phyloP scores from a whole-genome alignment of 2,888 invertebrate genomes.

The Frankliniella intonsa region DNA sequence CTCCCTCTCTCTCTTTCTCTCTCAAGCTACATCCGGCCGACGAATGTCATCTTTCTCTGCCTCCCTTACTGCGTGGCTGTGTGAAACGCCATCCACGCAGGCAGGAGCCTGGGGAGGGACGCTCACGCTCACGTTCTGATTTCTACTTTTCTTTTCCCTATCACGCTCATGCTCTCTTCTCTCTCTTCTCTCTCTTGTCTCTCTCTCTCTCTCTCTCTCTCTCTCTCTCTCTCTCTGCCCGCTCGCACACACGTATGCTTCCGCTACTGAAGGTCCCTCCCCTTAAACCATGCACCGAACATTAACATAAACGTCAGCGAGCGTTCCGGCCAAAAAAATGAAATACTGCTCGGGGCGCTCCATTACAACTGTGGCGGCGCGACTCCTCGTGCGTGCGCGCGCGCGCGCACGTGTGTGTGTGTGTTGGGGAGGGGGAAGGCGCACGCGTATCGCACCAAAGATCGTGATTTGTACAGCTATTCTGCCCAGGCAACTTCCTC shows the following conservation, averaged over 20 bases:
- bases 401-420: not conserved
- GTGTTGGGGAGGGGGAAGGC: not conserved
- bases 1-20: not conserved
- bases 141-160: not conserved
- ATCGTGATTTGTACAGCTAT: not conserved
- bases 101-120: too few relatives aligned
- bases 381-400: not conserved
- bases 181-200: not conserved
- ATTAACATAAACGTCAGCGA: constrained; percentile 14
- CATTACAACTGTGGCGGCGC: not conserved
- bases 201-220: not conserved
- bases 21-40: not conserved
- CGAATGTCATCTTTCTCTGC: too few relatives aligned
- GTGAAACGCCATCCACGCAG: too few relatives aligned
- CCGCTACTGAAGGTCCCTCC: not conserved
- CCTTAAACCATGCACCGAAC: not conserved
- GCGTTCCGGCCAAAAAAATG: not conserved
- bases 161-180: too few relatives aligned
- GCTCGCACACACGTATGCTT: not conserved
- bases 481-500: not conserved
- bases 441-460: not conserved
- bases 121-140: too few relatives aligned
- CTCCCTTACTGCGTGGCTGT: too few relatives aligned
- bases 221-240: not conserved
- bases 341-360: not conserved